Evolutionary conservation across 2,888 invertebrate genomes (phyloP), one percentile per base, ranked within the genome.

Genomic region (Thymelicus acteon): DNA sequence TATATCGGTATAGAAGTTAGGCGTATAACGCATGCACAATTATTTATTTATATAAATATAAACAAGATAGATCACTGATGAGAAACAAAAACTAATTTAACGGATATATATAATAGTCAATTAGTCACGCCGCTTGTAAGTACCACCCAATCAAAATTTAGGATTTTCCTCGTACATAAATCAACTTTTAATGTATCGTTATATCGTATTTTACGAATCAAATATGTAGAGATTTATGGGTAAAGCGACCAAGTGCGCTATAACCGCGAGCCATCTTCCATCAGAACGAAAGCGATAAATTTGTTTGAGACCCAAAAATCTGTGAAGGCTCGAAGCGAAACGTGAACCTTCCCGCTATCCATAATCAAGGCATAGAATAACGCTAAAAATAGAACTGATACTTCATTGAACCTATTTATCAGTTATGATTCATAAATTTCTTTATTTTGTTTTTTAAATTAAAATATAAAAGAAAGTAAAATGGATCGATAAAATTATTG

Each of bases 231-330:
- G 74, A 72, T 74, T 72, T 72, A 75, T 72, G 73, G 70, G 57
- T 72, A 66, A 67, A 74, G 60, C 72, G 74, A 73, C 74, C 70
- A 74, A 68, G 74, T 73, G 74, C 74, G 73, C 73, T 74, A 70
- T 72, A 74, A 72, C 75, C 79, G 77, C 79, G 74, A 77, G 80
- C 79, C 68, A 74, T 66, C 80, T 82, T 82, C 82, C 80, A 82
- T 83, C 82, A 77, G 72, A 68, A 73, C 77, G 79, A 74, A 78
- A 76, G 72, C 72, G 77, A 83, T 85, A 84, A 85, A 86, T 86
- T 80, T 81, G 77, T 74, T 73, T 65, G 71, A 67, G 31, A 72
- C 67, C 81, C 80, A 77, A 81, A 82, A 81, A 79, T 79, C 80
- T 79, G 72, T 78, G 80, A 80, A 79, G 72, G 82, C 85, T 83